Evolutionary conservation across 2,888 invertebrate genomes (phyloP).

Genomic region (Portevinia maculata): DNA sequence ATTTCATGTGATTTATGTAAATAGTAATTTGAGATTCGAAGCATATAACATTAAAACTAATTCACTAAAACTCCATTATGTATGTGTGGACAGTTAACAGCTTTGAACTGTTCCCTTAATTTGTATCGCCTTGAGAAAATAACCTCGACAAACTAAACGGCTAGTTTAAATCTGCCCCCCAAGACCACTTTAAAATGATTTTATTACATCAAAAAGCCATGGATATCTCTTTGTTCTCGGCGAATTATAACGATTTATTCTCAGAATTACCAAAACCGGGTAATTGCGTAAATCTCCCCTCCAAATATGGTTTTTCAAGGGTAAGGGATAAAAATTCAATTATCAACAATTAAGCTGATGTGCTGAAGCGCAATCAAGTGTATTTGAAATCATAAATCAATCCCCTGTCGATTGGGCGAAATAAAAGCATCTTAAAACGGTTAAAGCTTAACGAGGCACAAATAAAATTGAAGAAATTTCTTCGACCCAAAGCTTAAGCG

Average conservation of each 20-base stretch:
- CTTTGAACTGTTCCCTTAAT: background rate
- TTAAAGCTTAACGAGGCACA: slow-evolving; percentile 45
- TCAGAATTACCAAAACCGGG: background rate
- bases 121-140: background rate
- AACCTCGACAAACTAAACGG: slow-evolving; percentile 7
- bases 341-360: slow-evolving; percentile 73
- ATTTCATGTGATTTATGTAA: no score
- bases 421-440: background rate
- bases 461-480: slow-evolving; percentile 59
- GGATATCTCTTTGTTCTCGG: slow-evolving; percentile 39
- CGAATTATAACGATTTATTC: slow-evolving; percentile 34
- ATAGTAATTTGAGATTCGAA: no score
- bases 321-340: slow-evolving; percentile 64
- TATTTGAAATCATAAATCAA: slow-evolving; percentile 72
- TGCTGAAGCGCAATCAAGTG: slow-evolving; percentile 72
- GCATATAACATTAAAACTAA: no score
- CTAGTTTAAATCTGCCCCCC: background rate
- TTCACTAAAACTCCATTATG: no score
- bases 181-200: slow-evolving; percentile 26
- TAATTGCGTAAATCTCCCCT: background rate
- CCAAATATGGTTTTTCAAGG: slow-evolving; percentile 54
- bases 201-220: slow-evolving; percentile 44
- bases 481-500: background rate
- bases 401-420: slow-evolving; percentile 53
- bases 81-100: no score